phyloP scores from a whole-genome alignment of 2,797 vertebrate genomes.

The Spinibarbus caldwelli region DNA sequence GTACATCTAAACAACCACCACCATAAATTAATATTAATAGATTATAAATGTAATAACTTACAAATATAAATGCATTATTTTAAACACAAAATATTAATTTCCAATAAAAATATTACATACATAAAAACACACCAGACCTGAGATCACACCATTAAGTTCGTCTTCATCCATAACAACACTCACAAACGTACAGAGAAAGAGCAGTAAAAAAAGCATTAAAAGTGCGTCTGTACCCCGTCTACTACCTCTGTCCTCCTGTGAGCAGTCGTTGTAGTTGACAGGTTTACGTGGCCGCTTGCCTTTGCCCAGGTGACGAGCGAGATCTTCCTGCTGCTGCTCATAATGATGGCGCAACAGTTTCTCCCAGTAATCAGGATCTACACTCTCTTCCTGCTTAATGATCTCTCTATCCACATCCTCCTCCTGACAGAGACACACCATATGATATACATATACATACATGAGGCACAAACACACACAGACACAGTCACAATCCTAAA shows the following conservation, averaged over 20 bases:
- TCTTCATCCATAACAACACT: constrained; percentile 30
- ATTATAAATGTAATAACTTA: background rate
- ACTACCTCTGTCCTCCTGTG: constrained; percentile 98
- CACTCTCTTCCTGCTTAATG: constrained; percentile 98
- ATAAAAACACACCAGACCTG: constrained; percentile 6
- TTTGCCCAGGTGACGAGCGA: constrained; percentile 97
- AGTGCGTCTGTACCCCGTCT: constrained; percentile 81
- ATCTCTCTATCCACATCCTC: constrained; percentile 97
- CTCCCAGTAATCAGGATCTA: constrained; percentile 99
- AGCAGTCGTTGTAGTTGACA: constrained; percentile 99
- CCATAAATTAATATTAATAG: background rate
- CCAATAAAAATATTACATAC: background rate
- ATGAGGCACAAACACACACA: background rate
- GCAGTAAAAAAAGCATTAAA: constrained; percentile 67
- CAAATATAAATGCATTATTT: constrained; percentile 1
- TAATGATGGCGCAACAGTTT: constrained; percentile 97
- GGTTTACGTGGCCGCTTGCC: constrained; percentile 98
- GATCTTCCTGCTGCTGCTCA: constrained; percentile 97
- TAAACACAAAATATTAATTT: background rate
- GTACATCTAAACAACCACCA: background rate
- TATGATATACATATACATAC: background rate
- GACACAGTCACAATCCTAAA: background rate
- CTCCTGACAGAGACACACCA: constrained; percentile 76
- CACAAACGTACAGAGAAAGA: constrained; percentile 63
- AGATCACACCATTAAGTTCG: background rate